These are phyloP conservation scores for Anarrhichthys ocellatus DNA, from an alignment of 2,113 vertebrate genomes.

Conservation along the genomic window DNA sequence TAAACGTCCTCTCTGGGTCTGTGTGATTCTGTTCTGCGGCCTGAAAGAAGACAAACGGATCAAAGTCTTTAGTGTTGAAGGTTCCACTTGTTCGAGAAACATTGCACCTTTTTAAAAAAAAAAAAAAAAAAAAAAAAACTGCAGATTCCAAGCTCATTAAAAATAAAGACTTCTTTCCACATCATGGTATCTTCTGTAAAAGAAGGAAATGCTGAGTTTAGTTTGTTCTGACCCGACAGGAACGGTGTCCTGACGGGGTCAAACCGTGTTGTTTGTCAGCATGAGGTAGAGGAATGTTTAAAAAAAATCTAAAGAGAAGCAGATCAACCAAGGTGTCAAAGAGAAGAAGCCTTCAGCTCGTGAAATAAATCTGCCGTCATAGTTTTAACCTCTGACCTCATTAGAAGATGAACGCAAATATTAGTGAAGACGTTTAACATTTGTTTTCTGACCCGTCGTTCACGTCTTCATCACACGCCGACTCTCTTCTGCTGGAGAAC, in stretches of 20 bases:
- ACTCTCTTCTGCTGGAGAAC: neutral
- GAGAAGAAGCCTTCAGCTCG: neutral
- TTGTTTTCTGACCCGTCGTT: neutral
- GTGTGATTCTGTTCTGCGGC: no score
- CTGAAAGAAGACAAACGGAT: no score
- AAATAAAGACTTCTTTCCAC: neutral
- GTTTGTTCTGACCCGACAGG: neutral
- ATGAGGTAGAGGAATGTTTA: constrained; percentile 63
- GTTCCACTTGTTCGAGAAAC: no score
- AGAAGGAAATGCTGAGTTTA: neutral
- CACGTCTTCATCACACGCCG: neutral
- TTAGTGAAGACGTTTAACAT: neutral
- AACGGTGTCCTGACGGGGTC: neutral
- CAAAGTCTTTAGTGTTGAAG: no score
- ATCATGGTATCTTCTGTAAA: neutral
- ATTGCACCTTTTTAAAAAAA: no score
- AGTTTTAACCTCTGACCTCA: neutral
- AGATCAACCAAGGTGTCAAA: constrained; percentile 29
- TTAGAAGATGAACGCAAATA: neutral
- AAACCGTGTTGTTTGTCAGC: neutral
- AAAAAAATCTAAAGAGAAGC: constrained; percentile 32
- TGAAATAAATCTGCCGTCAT: neutral
- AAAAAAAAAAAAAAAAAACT: neutral
- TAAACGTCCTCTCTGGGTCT: no score
- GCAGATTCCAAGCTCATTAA: neutral